A percentile compares a stretch with the other conserved stretches of the same genome.
Evolutionary conservation across 2,113 vertebrate species (phyloP).

Genomic region (Pygoscelis adeliae): DNA sequence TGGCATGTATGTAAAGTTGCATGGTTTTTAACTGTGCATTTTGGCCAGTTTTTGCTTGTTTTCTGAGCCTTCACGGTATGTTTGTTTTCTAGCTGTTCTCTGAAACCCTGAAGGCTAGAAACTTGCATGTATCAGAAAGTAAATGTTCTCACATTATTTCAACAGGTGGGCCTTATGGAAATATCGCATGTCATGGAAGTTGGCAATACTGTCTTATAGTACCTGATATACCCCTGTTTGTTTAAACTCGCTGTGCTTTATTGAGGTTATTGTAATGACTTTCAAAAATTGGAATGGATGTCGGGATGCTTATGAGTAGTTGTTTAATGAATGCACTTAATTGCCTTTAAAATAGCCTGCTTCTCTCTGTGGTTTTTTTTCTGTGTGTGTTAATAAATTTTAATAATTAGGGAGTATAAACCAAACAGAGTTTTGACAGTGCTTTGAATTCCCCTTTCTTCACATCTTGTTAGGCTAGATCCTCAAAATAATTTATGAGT

Average conservation of each 20-base stretch:
- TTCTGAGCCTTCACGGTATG: background rate
- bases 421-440: background rate
- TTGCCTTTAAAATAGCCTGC: background rate
- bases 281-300: background rate
- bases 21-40: background rate
- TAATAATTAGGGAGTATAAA: background rate
- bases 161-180: background rate
- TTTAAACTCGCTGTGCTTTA: background rate
- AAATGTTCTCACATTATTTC: background rate
- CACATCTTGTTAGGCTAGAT: background rate
- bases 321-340: background rate
- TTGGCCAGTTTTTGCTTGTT: background rate
- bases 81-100: background rate
- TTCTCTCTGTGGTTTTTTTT: background rate
- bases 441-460: background rate
- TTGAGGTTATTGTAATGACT: background rate
- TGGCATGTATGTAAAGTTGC: background rate
- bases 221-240: background rate
- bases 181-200: background rate
- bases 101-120: background rate
- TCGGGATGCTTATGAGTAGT: background rate
- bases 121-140: background rate
- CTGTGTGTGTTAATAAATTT: background rate
- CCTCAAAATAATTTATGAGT: background rate
- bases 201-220: background rate